Evolutionary conservation across 2,113 vertebrate genomes (phyloP), one percentile per base, ranked within the genome.

Genomic region (Takifugu bimaculatus): DNA sequence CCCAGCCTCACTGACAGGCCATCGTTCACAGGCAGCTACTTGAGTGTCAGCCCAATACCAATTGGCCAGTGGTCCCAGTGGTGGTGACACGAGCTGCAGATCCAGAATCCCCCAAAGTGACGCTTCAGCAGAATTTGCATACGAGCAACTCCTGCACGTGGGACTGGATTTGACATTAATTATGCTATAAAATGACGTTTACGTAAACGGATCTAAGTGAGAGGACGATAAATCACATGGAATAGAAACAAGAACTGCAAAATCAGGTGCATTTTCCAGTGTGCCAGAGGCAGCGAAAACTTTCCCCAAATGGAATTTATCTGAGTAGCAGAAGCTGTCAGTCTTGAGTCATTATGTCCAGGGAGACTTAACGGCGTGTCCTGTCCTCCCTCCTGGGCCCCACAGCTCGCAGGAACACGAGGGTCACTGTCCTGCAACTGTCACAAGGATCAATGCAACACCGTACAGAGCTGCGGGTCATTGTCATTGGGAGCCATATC

Each of bases 41-140:
- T 72, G 75, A 78, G 62, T 79, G 79, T 79, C 81, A 85, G 75
- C 80, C 84, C 81, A 81, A 90, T 88, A 90, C 89, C 86, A 85
- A 87, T 79, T 72, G 54, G 15, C 45, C 6, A 56, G 75, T 63
- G 70, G 49, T 65, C 65, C 85, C 67, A 62, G 70, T 68, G 55
- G 25, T 47, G 47, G 66, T 76, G 71, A 79, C 80, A 78, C 55
- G 12, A 45, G 49, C 61, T 68, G 47, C 58, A 54, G 58, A 77
- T 57, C 28, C 2, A 68, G 2, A 35, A 6, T 6, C 29, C 60
- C 55, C 62, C 11, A 47, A 60, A 65, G 45, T 20, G 42, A 26
- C 55, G 56, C 70, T 78, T 70, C 57, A 68, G 68, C 48, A 59
- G 48, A 59, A 70, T 54, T 65, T 26, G 4, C 35, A 47, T 20